phyloP scores from a whole-genome alignment of 2,797 vertebrate genomes.

The Thalassophryne amazonica region DNA sequence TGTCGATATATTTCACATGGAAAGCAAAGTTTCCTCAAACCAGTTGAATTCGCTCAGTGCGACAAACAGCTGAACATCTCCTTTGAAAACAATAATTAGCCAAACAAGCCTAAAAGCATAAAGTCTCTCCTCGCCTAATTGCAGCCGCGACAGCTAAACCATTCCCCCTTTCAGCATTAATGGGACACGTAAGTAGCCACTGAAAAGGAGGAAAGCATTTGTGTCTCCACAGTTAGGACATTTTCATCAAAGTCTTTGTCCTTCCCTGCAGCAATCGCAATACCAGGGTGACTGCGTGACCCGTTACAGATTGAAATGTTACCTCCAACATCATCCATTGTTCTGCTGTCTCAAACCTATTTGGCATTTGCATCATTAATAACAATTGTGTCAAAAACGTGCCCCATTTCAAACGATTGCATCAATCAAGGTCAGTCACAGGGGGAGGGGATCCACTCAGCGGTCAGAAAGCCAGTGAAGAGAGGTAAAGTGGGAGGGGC shows the following conservation, averaged over 20 bases:
- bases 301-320: conserved; percentile 5
- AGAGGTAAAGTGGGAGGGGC: conserved; percentile 7
- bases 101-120: conserved; percentile 30
- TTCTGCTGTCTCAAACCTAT: conserved; percentile 6
- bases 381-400: conserved; percentile 12
- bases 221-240: conserved; percentile 6
- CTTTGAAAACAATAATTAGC: conserved; percentile 33
- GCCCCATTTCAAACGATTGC: conserved; percentile 1
- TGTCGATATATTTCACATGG: too few species aligned
- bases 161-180: conserved; percentile 47
- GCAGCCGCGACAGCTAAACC: conserved; percentile 33
- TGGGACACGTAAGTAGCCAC: conserved; percentile 49
- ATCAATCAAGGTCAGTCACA: conserved; percentile 17
- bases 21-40: too few species aligned
- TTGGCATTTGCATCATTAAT: conserved; percentile 3
- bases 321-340: conserved; percentile 3
- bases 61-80: conserved; percentile 19
- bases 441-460: not conserved
- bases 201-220: conserved; percentile 15
- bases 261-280: conserved; percentile 3
- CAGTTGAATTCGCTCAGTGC: too few species aligned
- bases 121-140: conserved; percentile 46
- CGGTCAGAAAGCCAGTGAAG: conserved; percentile 25
- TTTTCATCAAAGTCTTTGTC: conserved; percentile 23
- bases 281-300: conserved; percentile 1